Evolutionary conservation across 2,113 vertebrate species (phyloP).

Genomic region (Gulo gulo): DNA sequence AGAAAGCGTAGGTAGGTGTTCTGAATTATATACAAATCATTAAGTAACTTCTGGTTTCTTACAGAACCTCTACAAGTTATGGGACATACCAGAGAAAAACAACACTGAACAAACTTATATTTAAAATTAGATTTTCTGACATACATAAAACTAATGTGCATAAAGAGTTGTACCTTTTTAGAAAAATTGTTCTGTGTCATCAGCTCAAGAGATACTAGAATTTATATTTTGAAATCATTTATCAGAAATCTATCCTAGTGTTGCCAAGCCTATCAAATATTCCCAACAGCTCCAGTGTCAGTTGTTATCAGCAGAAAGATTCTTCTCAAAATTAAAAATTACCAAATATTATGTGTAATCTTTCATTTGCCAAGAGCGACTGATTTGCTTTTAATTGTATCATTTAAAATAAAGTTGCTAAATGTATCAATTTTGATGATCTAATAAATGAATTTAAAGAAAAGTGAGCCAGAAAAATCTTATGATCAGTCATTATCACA

Average conservation of each 20-base stretch:
- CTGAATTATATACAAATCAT: background rate
- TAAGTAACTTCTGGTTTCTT: background rate
- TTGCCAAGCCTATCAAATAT: background rate
- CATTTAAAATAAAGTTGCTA: constrained; percentile 30
- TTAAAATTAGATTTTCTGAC: background rate
- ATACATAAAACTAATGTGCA: background rate
- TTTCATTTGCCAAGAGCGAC: background rate
- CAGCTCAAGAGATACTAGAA: background rate
- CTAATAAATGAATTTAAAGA: background rate
- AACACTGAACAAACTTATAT: background rate
- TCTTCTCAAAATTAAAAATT: constrained; percentile 23
- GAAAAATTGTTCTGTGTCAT: background rate
- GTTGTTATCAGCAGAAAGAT: background rate
- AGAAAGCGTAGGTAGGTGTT: background rate
- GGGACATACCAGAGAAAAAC: background rate
- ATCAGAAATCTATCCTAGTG: background rate
- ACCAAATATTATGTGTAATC: background rate
- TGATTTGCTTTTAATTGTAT: constrained; percentile 22
- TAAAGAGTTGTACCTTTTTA: background rate
- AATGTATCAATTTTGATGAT: background rate
- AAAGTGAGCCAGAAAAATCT: background rate
- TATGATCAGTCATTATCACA: background rate
- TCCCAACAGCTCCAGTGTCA: background rate
- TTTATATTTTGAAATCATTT: constrained; percentile 5
- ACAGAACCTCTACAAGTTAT: background rate